Evolutionary conservation across 2,797 vertebrate species (phyloP), one percentile per base, ranked within the genome.

Genomic region (Atherinosoma microstoma): DNA sequence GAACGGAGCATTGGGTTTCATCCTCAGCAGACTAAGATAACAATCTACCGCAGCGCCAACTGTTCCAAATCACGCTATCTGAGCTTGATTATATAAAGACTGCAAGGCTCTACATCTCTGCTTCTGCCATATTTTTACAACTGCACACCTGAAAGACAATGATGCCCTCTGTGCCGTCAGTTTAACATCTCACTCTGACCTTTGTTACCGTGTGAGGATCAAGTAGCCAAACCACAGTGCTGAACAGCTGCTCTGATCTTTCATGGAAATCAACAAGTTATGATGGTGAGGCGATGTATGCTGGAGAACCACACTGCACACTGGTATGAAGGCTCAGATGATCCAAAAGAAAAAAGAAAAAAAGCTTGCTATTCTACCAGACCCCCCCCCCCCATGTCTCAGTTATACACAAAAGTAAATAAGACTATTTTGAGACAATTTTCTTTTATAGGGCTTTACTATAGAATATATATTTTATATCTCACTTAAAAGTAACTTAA

Each of bases 211-310:
- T 88, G 78, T 65, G 88, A 81, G 87, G 91, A 92, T 92, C 86
- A 32, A 84, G 90, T 91, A 78, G 89, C 90, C 85, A 82, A 82
- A 93, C 84, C 88, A 49, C 90, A 87, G 84, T 71, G 73, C 75
- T 58, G 78, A 88, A 88, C 91, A 94, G 93, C 92, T 95, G 93
- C 90, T 92, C 82, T 85, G 89, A 87, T 92, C 91, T 88, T 89
- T 94, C 92, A 92, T 87, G 89, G 90, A 92, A 91, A 89, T 91
- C 87, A 91, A 81, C 89, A 85, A 90, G 87, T 89, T 84, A 78
- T 64, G 81, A 84, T 84, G 69, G 80, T 65, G 73, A 81, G 65
- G 75, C 38, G 22, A 59, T 36, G 67, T 58, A 67, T 64, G 73
- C 74, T 58, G 47, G 54, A 63, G 56, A 70, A 75, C 78, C 79